These are phyloP conservation scores for Acinonyx jubatus DNA, from an alignment of 2,113 vertebrate genomes.

Conservation along the genomic window DNA sequence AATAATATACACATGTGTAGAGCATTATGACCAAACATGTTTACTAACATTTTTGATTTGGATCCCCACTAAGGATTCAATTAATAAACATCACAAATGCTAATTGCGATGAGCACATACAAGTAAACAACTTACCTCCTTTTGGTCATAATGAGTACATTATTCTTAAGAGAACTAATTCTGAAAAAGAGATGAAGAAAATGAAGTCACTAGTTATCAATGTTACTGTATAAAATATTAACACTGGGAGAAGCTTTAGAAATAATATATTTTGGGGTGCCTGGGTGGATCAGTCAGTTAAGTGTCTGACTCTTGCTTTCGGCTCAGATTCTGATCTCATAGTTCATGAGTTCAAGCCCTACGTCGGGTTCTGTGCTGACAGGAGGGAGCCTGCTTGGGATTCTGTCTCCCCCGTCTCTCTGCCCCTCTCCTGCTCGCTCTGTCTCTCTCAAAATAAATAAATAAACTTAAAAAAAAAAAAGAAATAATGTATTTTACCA, in stretches of 20 bases:
- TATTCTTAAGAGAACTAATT: not conserved
- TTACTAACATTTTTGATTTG: not conserved
- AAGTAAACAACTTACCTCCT: slow-evolving; percentile 24
- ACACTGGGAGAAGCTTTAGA: not conserved
- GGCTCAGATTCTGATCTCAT: too few relatives aligned
- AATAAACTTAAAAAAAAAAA: not conserved
- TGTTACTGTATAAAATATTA: not conserved
- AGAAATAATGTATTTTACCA: slow-evolving; percentile 9
- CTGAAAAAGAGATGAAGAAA: slow-evolving; percentile 19
- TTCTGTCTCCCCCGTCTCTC: too few relatives aligned
- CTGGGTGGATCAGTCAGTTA: too few relatives aligned
- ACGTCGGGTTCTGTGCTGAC: too few relatives aligned
- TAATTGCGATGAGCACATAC: not conserved
- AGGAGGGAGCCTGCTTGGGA: too few relatives aligned
- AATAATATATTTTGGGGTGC: not conserved
- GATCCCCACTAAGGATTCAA: not conserved
- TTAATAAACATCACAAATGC: slow-evolving; percentile 29
- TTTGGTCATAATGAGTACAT: not conserved
- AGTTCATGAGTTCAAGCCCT: too few relatives aligned
- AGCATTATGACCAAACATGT: not conserved
- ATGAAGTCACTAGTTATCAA: not conserved
- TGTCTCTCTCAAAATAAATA: too few relatives aligned
- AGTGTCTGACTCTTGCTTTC: too few relatives aligned
- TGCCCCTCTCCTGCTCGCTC: too few relatives aligned
- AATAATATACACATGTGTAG: not conserved